These are phyloP conservation scores for Lampris megalopsis DNA, from an alignment of 2,113 vertebrate species.

Conservation along the genomic window DNA sequence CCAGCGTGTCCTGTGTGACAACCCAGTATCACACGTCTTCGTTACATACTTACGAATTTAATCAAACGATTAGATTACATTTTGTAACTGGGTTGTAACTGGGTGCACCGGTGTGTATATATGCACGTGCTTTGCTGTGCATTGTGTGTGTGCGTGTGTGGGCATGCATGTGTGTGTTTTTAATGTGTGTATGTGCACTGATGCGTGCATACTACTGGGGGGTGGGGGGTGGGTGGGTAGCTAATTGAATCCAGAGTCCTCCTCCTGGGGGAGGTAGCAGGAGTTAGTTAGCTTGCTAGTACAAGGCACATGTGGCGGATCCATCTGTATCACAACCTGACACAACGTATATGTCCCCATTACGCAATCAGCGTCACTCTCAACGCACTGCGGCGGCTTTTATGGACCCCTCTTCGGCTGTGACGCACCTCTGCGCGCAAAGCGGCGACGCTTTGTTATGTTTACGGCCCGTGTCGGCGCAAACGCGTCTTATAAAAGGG, in stretches of 20 bases:
- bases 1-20: too few relatives aligned
- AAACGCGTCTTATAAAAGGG: constrained; percentile 20
- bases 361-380: constrained; percentile 40
- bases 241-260: constrained; percentile 39
- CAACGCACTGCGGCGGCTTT: constrained; percentile 10
- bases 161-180: not conserved
- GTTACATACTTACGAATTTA: too few relatives aligned
- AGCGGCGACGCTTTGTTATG: constrained; percentile 1
- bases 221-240: not conserved
- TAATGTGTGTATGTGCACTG: not conserved
- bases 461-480: constrained; percentile 6
- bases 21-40: too few relatives aligned
- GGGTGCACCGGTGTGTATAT: too few relatives aligned
- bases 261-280: constrained; percentile 12
- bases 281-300: constrained; percentile 33
- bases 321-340: constrained; percentile 9
- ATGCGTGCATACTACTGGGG: constrained; percentile 13
- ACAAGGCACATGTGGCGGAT: constrained; percentile 1
- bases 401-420: not conserved
- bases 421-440: constrained; percentile 39
- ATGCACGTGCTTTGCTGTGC: not conserved
- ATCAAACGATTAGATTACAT: too few relatives aligned
- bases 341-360: constrained; percentile 52
- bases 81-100: too few relatives aligned
- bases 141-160: constrained; percentile 1